These are phyloP conservation scores for Carlito syrichta DNA, from an alignment of 2,113 vertebrate genomes.

Conservation along the genomic window DNA sequence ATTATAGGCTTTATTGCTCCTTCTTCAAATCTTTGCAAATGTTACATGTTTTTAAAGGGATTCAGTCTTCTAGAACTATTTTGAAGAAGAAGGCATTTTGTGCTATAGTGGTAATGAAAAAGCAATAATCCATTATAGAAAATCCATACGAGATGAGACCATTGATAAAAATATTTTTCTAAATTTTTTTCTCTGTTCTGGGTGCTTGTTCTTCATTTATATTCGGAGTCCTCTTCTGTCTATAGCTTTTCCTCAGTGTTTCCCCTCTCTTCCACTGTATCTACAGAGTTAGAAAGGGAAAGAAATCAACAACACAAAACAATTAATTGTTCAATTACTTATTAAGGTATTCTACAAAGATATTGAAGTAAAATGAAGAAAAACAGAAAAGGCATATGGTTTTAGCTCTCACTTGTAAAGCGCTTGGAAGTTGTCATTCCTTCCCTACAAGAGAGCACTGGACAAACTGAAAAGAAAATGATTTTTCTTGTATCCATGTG, in stretches of 20 bases:
- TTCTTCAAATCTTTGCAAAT: background rate
- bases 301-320: background rate
- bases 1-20: background rate
- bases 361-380: background rate
- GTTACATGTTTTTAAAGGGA: background rate
- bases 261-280: background rate
- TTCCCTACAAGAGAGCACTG: background rate
- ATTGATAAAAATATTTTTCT: background rate
- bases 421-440: background rate
- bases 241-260: background rate
- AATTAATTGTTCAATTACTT: background rate
- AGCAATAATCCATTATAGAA: background rate
- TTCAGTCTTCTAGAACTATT: background rate
- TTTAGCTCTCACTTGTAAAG: background rate
- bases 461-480: background rate
- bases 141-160: background rate
- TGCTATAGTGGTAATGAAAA: background rate
- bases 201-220: background rate
- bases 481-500: background rate
- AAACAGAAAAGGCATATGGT: background rate
- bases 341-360: background rate
- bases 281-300: background rate
- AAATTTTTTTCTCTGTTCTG: background rate
- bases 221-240: background rate
- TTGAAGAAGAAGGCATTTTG: background rate